phyloP scores from a whole-genome alignment of 1,140 invertebrate genomes.

The Drosophila leontia region DNA sequence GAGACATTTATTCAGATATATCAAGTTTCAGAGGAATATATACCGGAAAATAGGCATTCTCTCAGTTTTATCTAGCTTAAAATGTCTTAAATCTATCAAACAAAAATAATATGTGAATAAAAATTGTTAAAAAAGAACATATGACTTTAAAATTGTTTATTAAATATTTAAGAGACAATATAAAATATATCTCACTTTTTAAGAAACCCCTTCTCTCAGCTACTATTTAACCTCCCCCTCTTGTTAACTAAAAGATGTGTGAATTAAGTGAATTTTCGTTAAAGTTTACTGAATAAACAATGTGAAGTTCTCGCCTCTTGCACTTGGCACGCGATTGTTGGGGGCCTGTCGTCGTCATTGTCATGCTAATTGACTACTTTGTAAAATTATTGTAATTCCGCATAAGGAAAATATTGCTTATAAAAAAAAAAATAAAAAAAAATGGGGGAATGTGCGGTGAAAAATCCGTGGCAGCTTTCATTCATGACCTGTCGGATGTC shows the following conservation, averaged over 20 bases:
- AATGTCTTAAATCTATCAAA: no score
- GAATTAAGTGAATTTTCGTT: conserved; percentile 4
- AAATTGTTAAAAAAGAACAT: no score
- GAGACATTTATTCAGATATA: no score
- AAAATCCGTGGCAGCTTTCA: conserved; percentile 29
- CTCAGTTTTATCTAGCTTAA: no score
- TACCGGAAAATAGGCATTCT: no score
- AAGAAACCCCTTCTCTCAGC: no score
- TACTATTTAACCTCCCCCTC: background rate
- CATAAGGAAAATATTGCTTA: conserved; percentile 21
- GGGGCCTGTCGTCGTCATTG: conserved; percentile 19
- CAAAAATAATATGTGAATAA: no score
- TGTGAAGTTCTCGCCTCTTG: conserved; percentile 22
- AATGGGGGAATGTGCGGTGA: background rate
- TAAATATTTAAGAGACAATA: no score
- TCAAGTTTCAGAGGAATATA: no score
- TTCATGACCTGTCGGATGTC: conserved; percentile 39
- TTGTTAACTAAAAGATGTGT: conserved; percentile 7
- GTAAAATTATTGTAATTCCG: conserved; percentile 68
- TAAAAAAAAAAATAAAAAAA: conserved; percentile 7
- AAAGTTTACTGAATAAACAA: conserved; percentile 24
- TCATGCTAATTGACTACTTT: conserved; percentile 73
- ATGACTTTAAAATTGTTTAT: no score
- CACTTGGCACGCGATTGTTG: conserved; percentile 59
- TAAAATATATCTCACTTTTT: background rate